A percentile compares a stretch with the other conserved stretches of the same genome.
Evolutionary conservation across 2,113 vertebrate species (phyloP).

Genomic region (Casuarius casuarius): DNA sequence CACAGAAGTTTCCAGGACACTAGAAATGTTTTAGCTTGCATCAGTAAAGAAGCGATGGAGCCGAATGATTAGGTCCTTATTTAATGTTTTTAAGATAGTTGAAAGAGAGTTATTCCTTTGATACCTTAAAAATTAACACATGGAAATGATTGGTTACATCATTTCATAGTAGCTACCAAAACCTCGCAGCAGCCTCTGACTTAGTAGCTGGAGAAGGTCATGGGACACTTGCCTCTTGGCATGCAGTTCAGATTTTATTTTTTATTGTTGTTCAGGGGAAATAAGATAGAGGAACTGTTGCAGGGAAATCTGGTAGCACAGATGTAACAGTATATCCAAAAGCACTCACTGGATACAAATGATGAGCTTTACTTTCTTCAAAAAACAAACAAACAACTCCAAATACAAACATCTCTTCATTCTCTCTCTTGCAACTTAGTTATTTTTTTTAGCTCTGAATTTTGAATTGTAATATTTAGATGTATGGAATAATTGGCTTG

Average conservation of each 20-base stretch:
- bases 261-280: constrained; percentile 31
- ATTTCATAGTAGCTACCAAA: neutral
- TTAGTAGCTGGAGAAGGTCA: constrained; percentile 26
- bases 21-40: neutral
- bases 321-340: neutral
- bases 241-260: neutral
- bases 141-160: constrained; percentile 23
- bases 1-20: neutral
- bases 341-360: neutral
- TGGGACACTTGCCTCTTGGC: constrained; percentile 40
- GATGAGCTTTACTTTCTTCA: neutral
- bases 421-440: neutral
- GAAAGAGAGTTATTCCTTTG: neutral
- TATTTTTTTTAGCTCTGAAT: neutral
- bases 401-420: neutral
- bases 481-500: neutral
- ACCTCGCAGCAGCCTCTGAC: constrained; percentile 19
- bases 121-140: constrained; percentile 21
- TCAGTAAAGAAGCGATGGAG: neutral
- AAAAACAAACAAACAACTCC: neutral
- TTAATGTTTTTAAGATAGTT: neutral
- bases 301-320: constrained; percentile 16
- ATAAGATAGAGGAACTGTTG: neutral
- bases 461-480: neutral
- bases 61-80: neutral